These are phyloP conservation scores for Leptopilina syphax DNA, from an alignment of 2,888 invertebrate genomes.

Conservation along the genomic window DNA sequence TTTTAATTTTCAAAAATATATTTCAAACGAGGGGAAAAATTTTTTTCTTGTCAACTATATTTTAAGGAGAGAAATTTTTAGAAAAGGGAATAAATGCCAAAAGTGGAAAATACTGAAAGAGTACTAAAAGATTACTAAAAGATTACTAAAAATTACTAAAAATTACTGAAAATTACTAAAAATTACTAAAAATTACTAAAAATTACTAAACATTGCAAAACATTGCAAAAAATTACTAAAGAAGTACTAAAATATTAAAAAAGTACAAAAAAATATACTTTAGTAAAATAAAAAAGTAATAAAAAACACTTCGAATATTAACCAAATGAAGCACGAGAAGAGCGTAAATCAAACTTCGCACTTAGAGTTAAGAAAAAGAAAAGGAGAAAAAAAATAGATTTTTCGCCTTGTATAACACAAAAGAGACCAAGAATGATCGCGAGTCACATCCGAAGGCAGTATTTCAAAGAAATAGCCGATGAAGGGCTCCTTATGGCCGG, in stretches of 20 bases:
- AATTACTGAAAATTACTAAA: no score
- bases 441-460: constrained; percentile 64
- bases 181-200: constrained; percentile 26
- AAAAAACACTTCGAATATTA: background rate
- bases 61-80: no score
- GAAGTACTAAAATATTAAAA: constrained; percentile 45
- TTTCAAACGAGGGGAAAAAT: no score
- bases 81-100: no score
- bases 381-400: background rate
- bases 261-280: no score
- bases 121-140: constrained; percentile 39
- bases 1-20: no score
- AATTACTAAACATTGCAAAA: no score
- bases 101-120: no score
- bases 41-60: no score
- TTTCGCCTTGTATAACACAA: constrained; percentile 36
- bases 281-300: background rate
- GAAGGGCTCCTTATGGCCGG: constrained; percentile 73
- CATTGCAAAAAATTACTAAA: constrained; percentile 9
- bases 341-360: background rate
- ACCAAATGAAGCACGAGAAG: background rate
- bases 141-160: constrained; percentile 44
- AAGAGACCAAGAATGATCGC: constrained; percentile 56
- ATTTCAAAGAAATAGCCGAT: constrained; percentile 73
- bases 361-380: no score